A percentile compares a stretch with the other conserved stretches of the same genome.
Evolutionary conservation across 2,797 vertebrate genomes (phyloP).

Genomic region (Eulemur mongoz): DNA sequence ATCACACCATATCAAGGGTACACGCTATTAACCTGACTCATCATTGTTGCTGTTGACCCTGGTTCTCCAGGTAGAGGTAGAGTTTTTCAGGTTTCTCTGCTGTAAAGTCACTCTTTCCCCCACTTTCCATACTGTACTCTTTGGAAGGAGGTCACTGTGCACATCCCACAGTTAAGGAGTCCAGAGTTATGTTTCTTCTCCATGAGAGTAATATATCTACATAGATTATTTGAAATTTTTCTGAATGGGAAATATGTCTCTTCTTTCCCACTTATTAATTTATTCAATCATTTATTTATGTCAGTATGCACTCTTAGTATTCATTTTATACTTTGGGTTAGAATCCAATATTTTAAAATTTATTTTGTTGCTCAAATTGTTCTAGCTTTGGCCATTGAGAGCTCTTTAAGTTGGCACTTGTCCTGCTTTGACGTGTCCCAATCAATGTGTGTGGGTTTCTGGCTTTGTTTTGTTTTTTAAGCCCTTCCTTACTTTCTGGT

Average conservation of each 20-base stretch:
- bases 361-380: neutral
- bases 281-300: neutral
- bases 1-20: neutral
- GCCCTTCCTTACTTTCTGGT: neutral
- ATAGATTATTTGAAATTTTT: neutral
- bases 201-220: neutral
- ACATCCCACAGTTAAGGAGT: neutral
- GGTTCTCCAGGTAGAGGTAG: neutral
- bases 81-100: neutral
- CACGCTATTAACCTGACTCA: neutral
- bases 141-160: neutral
- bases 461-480: neutral
- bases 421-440: neutral
- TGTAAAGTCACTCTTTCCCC: neutral
- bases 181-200: neutral
- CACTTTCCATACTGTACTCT: neutral
- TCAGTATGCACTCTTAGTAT: neutral
- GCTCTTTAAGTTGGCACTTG: neutral
- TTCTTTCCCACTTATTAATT: neutral
- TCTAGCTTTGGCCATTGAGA: neutral
- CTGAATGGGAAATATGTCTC: neutral
- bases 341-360: neutral
- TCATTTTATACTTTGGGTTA: neutral
- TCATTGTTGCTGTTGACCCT: neutral
- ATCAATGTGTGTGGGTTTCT: neutral